Base-by-base conservation (phyloP, 92 coral and sea anemone species). In the Umimayanthus chanpuru region DNA sequence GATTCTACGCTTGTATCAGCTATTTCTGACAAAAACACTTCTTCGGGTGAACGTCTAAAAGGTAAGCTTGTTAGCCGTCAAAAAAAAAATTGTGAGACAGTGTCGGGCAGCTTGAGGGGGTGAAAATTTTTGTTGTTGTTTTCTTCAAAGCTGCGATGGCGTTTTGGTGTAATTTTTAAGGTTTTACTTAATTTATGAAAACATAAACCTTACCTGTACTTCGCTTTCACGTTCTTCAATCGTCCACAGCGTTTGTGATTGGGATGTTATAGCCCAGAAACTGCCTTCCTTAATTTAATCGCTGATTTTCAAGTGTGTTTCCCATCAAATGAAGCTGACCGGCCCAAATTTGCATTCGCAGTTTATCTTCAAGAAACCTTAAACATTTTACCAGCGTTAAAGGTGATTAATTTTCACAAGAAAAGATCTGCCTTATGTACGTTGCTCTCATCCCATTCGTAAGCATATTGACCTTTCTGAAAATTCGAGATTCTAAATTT, bases 331-430 rank as follows among this genome's bases (percentile, higher is more conserved):
- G 25, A 68, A 67, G 61, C 25, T 67, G 77, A 25, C 68, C 26
- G 49, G 40, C 20, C 25, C 18, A 40, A 82, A 82, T 67, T 66
- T 82, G 53, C 85, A 81, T 81, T 40, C 58, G 86, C 40, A 82
- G 39, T 32, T 30, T n/a, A 7, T 76, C 12, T 9, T 26, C 40
- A 7, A 14, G 72, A 67, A 47, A 66, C 0, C n/a, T 7, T 44
- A 5, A 10, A 23, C 20, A n/a, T 58, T 28, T 41, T 40, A 11
- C 38, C 23, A 38, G 61, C 61, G 9, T 41, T 6, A 38, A 23
- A 68, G 14, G 44, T 14, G 32, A 41, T n/a, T 18, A 5, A 26
- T 68, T 82, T 82, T 26, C 86, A 12, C 76, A 58, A 29, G 73
- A 49, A 49, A 28, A 82, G 39, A 41, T 23, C n/a, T 75, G 53